Conservation (phyloP, 2,113 vertebrate species). For the Ondatra zibethicus region DNA sequence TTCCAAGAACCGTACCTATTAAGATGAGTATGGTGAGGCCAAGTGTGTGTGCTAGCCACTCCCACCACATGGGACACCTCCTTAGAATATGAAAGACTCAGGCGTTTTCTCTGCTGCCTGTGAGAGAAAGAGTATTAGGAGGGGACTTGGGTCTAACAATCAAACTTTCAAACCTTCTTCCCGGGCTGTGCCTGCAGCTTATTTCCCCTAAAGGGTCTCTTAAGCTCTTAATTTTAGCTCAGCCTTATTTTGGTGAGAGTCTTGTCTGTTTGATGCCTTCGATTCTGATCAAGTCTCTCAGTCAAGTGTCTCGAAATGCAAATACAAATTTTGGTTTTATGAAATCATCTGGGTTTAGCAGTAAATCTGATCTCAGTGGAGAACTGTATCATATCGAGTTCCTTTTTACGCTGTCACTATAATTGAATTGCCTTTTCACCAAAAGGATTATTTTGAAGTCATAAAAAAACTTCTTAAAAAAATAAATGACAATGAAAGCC, state of each 20-base stretch:
- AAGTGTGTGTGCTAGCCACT: background rate
- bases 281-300: slow-evolving; percentile 69
- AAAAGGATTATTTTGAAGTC: slow-evolving; percentile 82
- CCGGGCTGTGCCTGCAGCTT: background rate
- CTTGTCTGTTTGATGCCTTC: slow-evolving; percentile 60
- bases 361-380: slow-evolving; percentile 74
- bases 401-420: slow-evolving; percentile 75
- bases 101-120: background rate
- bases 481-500: slow-evolving; percentile 78
- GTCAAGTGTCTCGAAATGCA: slow-evolving; percentile 70
- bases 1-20: background rate
- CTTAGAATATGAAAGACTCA: background rate
- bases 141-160: background rate
- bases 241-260: slow-evolving; percentile 53
- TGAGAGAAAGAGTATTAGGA: background rate
- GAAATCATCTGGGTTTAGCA: slow-evolving; percentile 75
- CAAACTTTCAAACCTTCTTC: slow-evolving; percentile 18
- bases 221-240: slow-evolving; percentile 58
- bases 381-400: slow-evolving; percentile 71
- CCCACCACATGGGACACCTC: background rate
- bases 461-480: slow-evolving; percentile 76
- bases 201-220: slow-evolving; percentile 6
- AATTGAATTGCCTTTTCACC: slow-evolving; percentile 79
- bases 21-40: background rate
- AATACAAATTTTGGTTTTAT: slow-evolving; percentile 75